Conservation (phyloP, 2,797 vertebrate genomes). For the Miichthys miiuy region DNA sequence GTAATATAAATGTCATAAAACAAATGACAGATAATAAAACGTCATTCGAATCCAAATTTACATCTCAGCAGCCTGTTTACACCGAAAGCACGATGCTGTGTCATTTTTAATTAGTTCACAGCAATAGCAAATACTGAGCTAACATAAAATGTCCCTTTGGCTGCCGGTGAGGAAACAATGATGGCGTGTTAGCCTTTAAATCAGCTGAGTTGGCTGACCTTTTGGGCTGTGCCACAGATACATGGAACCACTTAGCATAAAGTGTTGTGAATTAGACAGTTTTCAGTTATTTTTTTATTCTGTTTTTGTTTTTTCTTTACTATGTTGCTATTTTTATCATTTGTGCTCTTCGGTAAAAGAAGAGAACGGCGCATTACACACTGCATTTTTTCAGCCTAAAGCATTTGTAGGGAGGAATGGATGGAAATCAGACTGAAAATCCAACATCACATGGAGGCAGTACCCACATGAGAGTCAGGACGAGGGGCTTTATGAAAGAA, state of each 20-base stretch:
- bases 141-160: conserved; percentile 47
- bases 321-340: conserved; percentile 36
- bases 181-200: conserved; percentile 68
- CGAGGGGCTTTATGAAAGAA: conserved; percentile 44
- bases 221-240: conserved; percentile 59
- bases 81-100: background rate
- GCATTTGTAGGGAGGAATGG: conserved; percentile 15
- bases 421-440: conserved; percentile 37
- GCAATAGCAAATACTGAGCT: conserved; percentile 25
- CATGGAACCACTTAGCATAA: conserved; percentile 58
- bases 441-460: conserved; percentile 25
- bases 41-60: background rate
- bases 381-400: conserved; percentile 15
- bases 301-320: background rate
- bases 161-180: conserved; percentile 51
- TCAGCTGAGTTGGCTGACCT: conserved; percentile 74
- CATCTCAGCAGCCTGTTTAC: conserved; percentile 3
- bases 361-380: conserved; percentile 22
- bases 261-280: conserved; percentile 44
- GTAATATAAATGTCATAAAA: background rate
- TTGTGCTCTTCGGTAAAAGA: conserved; percentile 22
- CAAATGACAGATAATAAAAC: background rate
- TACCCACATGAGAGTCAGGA: conserved; percentile 26
- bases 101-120: conserved; percentile 29
- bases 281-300: conserved; percentile 29